phyloP scores from a whole-genome alignment of 2,888 invertebrate genomes.

The Apantesis nais region DNA sequence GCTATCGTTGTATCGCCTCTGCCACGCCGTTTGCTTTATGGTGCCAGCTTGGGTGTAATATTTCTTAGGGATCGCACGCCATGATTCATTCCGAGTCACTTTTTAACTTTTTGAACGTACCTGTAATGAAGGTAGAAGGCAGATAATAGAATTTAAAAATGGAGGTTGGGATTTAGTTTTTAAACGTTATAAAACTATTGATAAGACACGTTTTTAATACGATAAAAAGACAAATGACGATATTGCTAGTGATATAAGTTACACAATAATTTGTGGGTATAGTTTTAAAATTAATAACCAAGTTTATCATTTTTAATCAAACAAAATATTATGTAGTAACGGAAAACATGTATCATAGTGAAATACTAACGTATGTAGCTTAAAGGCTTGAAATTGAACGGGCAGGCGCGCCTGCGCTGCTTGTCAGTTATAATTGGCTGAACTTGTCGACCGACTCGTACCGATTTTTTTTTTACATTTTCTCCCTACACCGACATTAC shows the following conservation, averaged over 20 bases:
- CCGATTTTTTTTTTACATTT: constrained; percentile 75
- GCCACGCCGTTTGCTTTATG: constrained; percentile 85
- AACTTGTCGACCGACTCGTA: constrained; percentile 81
- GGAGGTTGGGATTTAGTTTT: constrained; percentile 40
- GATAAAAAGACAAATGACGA: neutral
- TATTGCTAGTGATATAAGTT: neutral
- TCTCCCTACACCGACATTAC: constrained; percentile 78
- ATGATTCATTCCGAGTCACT: constrained; percentile 82
- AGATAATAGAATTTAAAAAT: constrained; percentile 74
- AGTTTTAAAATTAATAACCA: neutral
- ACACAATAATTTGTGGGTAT: neutral
- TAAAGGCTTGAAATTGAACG: constrained; percentile 75
- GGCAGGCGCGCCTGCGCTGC: constrained; percentile 75
- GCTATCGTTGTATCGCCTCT: constrained; percentile 85
- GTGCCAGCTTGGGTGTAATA: constrained; percentile 84
- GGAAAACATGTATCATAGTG: constrained; percentile 38
- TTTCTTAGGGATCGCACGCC: constrained; percentile 85
- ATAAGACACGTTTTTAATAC: neutral
- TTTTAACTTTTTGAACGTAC: constrained; percentile 80
- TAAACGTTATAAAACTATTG: neutral
- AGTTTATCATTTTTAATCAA: neutral
- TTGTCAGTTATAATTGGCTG: constrained; percentile 86
- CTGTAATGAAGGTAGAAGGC: constrained; percentile 77
- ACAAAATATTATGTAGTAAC: constrained; percentile 22
- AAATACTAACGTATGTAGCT: constrained; percentile 54